A percentile compares a stretch with the other conserved stretches of the same genome.
These are phyloP conservation scores for cat (Felis catus) DNA, from an alignment of 2,113 vertebrate species.

Conservation along the genomic window F.catus_Fca126_mat1.0 CM031414.1:73543501-73544000, in stretches of 20 bases:
- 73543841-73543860: not conserved
- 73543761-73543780: slow-evolving; percentile 24
- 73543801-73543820: slow-evolving; percentile 8
- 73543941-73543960: slow-evolving; percentile 6
- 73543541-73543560: not conserved
- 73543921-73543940: not conserved
- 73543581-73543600: not conserved
- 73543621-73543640: not conserved
- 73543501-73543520: not conserved
- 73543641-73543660: not conserved
- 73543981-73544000: not conserved
- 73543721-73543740: not conserved
- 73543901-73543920: not conserved
- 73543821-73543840: not conserved
- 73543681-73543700: not conserved
- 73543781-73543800: not conserved
- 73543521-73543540: not conserved
- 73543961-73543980: slow-evolving; percentile 25
- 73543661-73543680: not conserved
- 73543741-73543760: not conserved
- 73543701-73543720: not conserved
- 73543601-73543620: not conserved
- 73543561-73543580: not conserved
- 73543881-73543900: slow-evolving; percentile 23
- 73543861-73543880: not conserved